Percentiles rank a stretch among this genome's conserved stretches.
phyloP scores from a whole-genome alignment of 2,113 vertebrate genomes.

The Camarhynchus parvulus region DNA sequence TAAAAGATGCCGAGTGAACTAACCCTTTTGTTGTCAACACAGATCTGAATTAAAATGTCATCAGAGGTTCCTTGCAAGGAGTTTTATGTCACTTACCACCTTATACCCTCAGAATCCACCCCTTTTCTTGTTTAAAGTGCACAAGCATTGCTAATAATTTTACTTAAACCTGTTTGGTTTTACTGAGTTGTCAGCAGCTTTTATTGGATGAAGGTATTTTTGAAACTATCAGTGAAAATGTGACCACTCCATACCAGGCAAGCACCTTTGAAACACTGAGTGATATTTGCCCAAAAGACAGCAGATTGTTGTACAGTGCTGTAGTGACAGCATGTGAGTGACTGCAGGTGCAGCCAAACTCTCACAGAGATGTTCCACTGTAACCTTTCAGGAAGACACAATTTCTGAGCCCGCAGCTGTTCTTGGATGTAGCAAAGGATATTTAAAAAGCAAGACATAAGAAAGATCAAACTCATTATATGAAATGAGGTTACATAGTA shows the following conservation, averaged over 20 bases:
- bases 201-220: not conserved
- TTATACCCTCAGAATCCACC: not conserved
- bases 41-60: not conserved
- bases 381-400: not conserved
- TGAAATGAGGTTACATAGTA: not conserved
- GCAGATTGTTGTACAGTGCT: not conserved
- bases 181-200: not conserved
- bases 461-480: not conserved
- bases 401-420: not conserved
- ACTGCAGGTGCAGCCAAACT: not conserved
- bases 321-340: rapidly evolving
- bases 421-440: not conserved
- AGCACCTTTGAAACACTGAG: not conserved
- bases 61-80: not conserved
- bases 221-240: not conserved
- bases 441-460: not conserved
- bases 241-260: not conserved
- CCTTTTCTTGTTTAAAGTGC: not conserved
- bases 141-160: not conserved
- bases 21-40: not conserved
- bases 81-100: not conserved
- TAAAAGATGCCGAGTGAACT: not conserved
- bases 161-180: not conserved
- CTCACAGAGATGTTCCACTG: not conserved
- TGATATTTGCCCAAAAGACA: not conserved